Conservation (phyloP, 2,888 invertebrate species). For the Nemoura dubitans region DNA sequence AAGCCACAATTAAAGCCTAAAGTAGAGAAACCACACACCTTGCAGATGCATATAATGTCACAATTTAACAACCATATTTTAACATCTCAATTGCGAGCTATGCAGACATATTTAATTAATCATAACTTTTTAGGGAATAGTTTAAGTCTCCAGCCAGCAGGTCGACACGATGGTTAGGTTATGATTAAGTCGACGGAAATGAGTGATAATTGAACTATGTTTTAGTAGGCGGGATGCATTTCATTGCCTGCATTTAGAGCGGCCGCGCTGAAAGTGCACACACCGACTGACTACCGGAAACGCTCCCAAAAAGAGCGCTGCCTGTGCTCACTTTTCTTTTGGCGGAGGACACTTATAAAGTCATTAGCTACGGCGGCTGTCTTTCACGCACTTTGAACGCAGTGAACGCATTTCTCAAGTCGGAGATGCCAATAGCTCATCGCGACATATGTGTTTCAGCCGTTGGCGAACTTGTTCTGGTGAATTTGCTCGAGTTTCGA, state of each 20-base stretch:
- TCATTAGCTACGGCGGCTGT: not conserved
- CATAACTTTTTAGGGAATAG: not conserved
- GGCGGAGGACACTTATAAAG: slow-evolving; percentile 18
- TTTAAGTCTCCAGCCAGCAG: not conserved
- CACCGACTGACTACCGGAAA: slow-evolving; percentile 20
- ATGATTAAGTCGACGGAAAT: slow-evolving; percentile 19
- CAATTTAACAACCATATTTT: not conserved
- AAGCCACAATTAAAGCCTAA: no score
- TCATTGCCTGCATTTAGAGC: slow-evolving; percentile 17
- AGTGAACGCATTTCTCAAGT: not conserved
- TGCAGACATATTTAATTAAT: not conserved
- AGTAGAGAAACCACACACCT: no score
- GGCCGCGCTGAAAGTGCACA: not conserved
- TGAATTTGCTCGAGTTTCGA: not conserved
- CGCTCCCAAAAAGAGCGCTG: not conserved
- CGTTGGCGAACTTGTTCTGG: not conserved
- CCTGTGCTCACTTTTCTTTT: not conserved
- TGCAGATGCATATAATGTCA: no score
- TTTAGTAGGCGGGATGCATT: slow-evolving; percentile 30
- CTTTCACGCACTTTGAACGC: not conserved
- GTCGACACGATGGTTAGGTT: not conserved
- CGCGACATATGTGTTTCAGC: not conserved
- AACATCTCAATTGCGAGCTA: not conserved
- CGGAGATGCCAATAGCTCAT: not conserved
- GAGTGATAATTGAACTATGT: slow-evolving; percentile 16